Evolutionary conservation across 2,797 vertebrate species (phyloP).

Genomic region (Amphiprion clarkii): DNA sequence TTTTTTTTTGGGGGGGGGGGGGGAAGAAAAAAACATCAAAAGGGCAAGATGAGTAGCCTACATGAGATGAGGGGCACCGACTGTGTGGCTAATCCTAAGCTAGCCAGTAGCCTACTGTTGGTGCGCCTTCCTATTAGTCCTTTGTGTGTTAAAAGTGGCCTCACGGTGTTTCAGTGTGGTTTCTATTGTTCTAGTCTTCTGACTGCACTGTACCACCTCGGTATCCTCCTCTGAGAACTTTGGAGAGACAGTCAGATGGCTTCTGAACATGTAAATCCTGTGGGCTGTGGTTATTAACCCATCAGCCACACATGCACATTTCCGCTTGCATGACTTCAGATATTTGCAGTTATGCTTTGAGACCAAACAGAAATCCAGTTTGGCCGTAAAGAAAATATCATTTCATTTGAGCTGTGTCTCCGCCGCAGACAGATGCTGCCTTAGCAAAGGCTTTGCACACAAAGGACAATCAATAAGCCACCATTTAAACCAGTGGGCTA

Average conservation of each 20-base stretch:
- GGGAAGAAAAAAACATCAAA: not conserved
- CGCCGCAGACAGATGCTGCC: conserved; percentile 27
- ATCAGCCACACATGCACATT: not conserved
- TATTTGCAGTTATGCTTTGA: not conserved
- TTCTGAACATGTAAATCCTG: conserved; percentile 36
- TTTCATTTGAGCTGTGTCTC: conserved; percentile 17
- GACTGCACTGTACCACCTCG: not conserved
- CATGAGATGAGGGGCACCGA: too few relatives aligned
- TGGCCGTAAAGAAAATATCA: conserved; percentile 13
- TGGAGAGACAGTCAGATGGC: not conserved
- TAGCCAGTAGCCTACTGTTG: too few relatives aligned
- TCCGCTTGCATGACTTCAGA: not conserved
- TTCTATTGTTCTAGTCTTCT: not conserved
- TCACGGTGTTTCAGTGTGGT: too few relatives aligned
- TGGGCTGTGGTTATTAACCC: conserved; percentile 17
- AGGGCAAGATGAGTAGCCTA: too few relatives aligned
- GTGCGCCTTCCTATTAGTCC: too few relatives aligned
- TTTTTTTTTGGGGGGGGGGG: not conserved
- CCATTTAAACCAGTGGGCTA: conserved; percentile 55
- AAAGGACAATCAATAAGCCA: conserved; percentile 62
- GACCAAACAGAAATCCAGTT: conserved; percentile 13
- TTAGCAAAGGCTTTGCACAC: conserved; percentile 40
- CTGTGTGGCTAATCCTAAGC: too few relatives aligned
- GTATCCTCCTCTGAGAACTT: conserved; percentile 1
- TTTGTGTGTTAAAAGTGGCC: too few relatives aligned